These are phyloP conservation scores for Drosophila helvetica DNA, from an alignment of 2,888 invertebrate genomes.

Conservation along the genomic window DNA sequence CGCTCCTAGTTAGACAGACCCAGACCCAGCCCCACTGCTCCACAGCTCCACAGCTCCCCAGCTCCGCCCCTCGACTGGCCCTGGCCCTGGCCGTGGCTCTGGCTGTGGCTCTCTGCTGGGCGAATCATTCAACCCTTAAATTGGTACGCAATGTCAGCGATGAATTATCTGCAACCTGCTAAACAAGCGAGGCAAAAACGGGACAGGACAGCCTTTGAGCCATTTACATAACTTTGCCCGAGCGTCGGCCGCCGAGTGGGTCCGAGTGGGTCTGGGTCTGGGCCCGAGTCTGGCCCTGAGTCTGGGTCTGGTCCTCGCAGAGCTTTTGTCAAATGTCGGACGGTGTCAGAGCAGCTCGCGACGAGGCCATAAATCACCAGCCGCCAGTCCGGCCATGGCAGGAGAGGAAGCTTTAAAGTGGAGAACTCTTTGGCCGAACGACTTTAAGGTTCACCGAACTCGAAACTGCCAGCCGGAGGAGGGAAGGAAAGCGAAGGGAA, in stretches of 20 bases:
- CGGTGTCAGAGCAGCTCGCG: slow-evolving; percentile 76
- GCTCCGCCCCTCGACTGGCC: slow-evolving; percentile 29
- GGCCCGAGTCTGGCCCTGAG: background rate
- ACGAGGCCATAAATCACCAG: slow-evolving; percentile 73
- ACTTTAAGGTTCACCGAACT: slow-evolving; percentile 61
- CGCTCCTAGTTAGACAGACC: slow-evolving; percentile 59
- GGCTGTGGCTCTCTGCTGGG: slow-evolving; percentile 39
- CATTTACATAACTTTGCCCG: slow-evolving; percentile 61
- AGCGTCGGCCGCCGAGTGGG: slow-evolving; percentile 5
- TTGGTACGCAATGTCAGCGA: slow-evolving; percentile 80
- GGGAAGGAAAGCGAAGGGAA: no score
- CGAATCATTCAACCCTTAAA: slow-evolving; percentile 79
- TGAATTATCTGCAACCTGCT: slow-evolving; percentile 81
- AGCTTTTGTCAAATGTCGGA: slow-evolving; percentile 80
- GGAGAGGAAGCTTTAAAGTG: slow-evolving; percentile 8
- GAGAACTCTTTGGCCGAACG: no score
- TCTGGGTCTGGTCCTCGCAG: slow-evolving; percentile 26
- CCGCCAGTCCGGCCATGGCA: slow-evolving; percentile 42
- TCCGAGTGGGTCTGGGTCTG: background rate
- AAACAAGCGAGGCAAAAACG: slow-evolving; percentile 65
- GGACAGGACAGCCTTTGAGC: slow-evolving; percentile 41
- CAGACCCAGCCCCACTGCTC: slow-evolving; percentile 10
- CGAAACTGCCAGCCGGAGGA: background rate
- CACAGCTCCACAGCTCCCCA: slow-evolving; percentile 16
- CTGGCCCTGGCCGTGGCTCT: slow-evolving; percentile 12